These are phyloP conservation scores for Leptothorax acervorum DNA, from an alignment of 2,888 invertebrate species.

Conservation along the genomic window DNA sequence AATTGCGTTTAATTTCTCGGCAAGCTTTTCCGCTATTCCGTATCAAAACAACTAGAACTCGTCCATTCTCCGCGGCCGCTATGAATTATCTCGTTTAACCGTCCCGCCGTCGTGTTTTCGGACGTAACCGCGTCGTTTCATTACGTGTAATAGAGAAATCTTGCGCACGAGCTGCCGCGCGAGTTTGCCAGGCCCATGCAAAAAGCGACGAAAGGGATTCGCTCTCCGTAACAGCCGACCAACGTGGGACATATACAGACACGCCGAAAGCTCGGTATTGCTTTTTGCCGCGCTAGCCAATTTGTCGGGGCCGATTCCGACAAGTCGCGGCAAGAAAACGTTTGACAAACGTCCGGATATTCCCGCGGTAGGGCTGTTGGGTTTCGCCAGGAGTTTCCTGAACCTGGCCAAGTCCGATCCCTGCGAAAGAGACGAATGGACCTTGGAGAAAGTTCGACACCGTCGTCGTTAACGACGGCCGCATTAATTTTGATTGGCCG, in stretches of 20 bases:
- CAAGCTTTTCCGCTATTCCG: constrained; percentile 39
- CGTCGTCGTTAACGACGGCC: constrained; percentile 37
- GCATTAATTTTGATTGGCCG: constrained; percentile 48
- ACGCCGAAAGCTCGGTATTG: constrained; percentile 58
- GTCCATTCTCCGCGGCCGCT: constrained; percentile 42
- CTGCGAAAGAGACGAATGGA: constrained; percentile 62
- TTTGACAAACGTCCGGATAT: constrained; percentile 73
- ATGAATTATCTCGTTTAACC: constrained; percentile 66
- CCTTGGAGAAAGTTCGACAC: constrained; percentile 60
- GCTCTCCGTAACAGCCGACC: constrained; percentile 50
- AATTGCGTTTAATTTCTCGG: constrained; percentile 51
- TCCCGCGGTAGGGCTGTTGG: constrained; percentile 54
- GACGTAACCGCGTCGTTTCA: constrained; percentile 53
- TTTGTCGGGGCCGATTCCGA: constrained; percentile 72
- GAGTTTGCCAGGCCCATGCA: constrained; percentile 53
- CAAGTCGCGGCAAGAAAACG: constrained; percentile 71
- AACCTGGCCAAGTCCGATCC: constrained; percentile 32
- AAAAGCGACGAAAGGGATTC: constrained; percentile 54
- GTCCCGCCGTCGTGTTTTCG: constrained; percentile 56
- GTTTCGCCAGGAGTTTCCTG: constrained; percentile 42
- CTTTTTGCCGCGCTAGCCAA: constrained; percentile 68
- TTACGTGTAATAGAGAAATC: constrained; percentile 66
- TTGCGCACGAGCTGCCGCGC: constrained; percentile 57
- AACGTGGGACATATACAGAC: constrained; percentile 47
- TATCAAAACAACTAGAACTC: constrained; percentile 50